A percentile compares a stretch with the other conserved stretches of the same genome.
Conservation (phyloP, 1,140 invertebrate species). For the Phortica variegata region DNA sequence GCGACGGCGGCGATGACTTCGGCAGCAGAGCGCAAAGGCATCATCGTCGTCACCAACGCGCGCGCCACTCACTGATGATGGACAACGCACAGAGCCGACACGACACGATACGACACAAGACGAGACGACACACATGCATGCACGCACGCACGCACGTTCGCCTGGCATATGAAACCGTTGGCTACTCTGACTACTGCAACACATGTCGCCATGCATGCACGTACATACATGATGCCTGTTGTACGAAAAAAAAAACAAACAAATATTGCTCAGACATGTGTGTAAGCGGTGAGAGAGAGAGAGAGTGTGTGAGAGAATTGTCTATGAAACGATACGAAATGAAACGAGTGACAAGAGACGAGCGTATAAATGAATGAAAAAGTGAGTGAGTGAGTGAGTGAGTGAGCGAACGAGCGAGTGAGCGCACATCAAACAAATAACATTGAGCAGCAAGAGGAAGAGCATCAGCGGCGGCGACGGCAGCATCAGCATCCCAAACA, state of each 20-base stretch:
- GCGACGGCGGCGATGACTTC: constrained; percentile 25
- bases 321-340: too few relatives aligned
- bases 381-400: too few relatives aligned
- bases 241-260: too few relatives aligned
- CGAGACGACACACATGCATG: neutral
- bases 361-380: too few relatives aligned
- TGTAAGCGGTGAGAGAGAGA: too few relatives aligned
- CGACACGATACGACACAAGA: neutral
- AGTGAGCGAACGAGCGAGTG: constrained; percentile 41
- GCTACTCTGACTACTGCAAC: constrained; percentile 3
- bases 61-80: constrained; percentile 44
- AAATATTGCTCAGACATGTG: too few relatives aligned
- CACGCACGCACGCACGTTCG: neutral
- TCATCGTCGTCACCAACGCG: constrained; percentile 25
- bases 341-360: too few relatives aligned
- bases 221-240: too few relatives aligned
- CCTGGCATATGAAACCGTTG: constrained; percentile 16
- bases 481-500: constrained; percentile 17
- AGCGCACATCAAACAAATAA: constrained; percentile 46
- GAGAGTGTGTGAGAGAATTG: too few relatives aligned
- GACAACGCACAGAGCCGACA: constrained; percentile 11
- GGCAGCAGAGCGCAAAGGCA: constrained; percentile 46
- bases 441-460: constrained; percentile 29
- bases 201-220: too few relatives aligned
- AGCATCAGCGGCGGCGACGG: too few relatives aligned